Percentiles rank a stretch among this genome's conserved stretches.
Evolutionary conservation across 2,888 invertebrate species (phyloP).

Genomic region (Lasioglossum malachurum): DNA sequence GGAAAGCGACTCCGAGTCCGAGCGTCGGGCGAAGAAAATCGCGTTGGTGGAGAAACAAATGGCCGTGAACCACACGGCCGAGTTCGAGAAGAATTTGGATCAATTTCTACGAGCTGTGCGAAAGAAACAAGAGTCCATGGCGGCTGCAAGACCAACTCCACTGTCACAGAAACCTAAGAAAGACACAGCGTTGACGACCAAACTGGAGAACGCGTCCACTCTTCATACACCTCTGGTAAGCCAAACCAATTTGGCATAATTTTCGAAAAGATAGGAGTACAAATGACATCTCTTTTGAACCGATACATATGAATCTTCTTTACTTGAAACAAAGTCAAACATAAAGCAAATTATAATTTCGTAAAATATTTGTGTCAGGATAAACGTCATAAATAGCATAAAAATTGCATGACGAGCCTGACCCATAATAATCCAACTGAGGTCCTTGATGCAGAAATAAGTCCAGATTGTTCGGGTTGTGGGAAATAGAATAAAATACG

Average conservation of each 20-base stretch:
- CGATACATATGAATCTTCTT: not conserved
- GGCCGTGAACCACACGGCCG: constrained; percentile 70
- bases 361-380: not conserved
- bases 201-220: constrained; percentile 47
- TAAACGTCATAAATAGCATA: not conserved
- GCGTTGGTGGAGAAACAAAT: constrained; percentile 32
- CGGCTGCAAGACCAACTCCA: constrained; percentile 54
- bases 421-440: not conserved
- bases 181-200: constrained; percentile 36
- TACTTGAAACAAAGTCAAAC: not conserved
- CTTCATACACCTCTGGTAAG: constrained; percentile 74
- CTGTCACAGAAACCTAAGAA: constrained; percentile 39
- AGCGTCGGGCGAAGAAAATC: constrained; percentile 37
- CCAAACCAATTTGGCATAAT: not conserved
- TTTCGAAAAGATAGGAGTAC: not conserved
- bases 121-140: constrained; percentile 78
- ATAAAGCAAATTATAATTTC: not conserved
- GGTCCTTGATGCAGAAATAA: not conserved
- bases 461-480: too few relatives aligned
- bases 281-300: not conserved
- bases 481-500: too few relatives aligned
- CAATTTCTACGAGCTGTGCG: constrained; percentile 80
- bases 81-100: constrained; percentile 83
- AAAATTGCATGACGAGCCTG: not conserved
- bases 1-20: constrained; percentile 79